These are phyloP conservation scores for Drosophila robusta DNA, from an alignment of 2,888 invertebrate genomes.

Conservation along the genomic window DNA sequence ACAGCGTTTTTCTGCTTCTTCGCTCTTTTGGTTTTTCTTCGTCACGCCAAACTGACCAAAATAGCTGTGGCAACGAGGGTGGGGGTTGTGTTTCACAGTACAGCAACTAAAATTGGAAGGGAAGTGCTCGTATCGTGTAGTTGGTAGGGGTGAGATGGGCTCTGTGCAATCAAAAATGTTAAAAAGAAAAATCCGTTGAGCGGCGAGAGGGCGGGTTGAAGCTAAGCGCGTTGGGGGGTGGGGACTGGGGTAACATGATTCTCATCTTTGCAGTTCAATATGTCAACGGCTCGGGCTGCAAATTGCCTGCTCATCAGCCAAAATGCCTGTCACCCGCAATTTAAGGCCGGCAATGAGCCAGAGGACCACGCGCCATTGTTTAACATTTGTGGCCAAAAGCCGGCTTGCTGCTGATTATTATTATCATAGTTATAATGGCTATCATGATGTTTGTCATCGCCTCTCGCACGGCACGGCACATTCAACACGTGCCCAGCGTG, in stretches of 20 bases:
- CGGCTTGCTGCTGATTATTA: conserved; percentile 47
- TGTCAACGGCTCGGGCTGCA: conserved; percentile 32
- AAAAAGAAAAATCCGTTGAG: conserved; percentile 19
- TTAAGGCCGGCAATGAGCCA: conserved; percentile 19
- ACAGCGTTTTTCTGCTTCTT: conserved; percentile 44
- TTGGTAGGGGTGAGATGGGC: neutral
- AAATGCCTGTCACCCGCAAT: conserved; percentile 33
- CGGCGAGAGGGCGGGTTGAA: conserved; percentile 4
- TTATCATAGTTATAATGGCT: conserved; percentile 49
- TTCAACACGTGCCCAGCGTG: conserved; percentile 54
- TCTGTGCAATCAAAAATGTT: conserved; percentile 39
- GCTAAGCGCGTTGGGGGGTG: too few species aligned
- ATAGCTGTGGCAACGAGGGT: conserved; percentile 34
- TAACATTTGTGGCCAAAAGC: conserved; percentile 34
- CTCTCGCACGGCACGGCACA: conserved; percentile 32
- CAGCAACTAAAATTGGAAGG: conserved; percentile 42
- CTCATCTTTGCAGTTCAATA: conserved; percentile 24
- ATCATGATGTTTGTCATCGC: conserved; percentile 56
- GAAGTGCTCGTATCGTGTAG: conserved; percentile 10
- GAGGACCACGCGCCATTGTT: conserved; percentile 41
- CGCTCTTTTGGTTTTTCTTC: conserved; percentile 31
- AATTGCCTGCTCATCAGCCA: conserved; percentile 26
- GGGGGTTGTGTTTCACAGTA: conserved; percentile 10
- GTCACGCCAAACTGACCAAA: conserved; percentile 60
- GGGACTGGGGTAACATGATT: conserved; percentile 7